Percentiles rank a stretch among this genome's conserved stretches.
Evolutionary conservation across 2,888 invertebrate species (phyloP).

Genomic region (Nezara viridula): DNA sequence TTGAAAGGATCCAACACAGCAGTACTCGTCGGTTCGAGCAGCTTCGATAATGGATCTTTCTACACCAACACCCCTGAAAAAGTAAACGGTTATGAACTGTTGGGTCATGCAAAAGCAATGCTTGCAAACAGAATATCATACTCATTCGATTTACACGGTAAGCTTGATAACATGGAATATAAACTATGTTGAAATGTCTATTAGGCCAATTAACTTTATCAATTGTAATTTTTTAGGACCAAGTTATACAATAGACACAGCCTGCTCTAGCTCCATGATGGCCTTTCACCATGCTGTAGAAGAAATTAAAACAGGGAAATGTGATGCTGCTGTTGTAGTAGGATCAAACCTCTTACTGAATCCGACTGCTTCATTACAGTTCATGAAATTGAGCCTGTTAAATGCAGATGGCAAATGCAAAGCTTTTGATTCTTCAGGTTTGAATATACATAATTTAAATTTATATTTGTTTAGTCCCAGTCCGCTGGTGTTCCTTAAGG

Average conservation of each 20-base stretch:
- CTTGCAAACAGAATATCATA: slow-evolving; percentile 97
- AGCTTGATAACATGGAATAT: not conserved
- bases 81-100: slow-evolving; percentile 89
- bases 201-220: not conserved
- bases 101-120: slow-evolving; percentile 96
- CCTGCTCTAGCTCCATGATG: slow-evolving; percentile 95
- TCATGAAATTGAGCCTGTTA: slow-evolving; percentile 94
- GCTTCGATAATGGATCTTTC: slow-evolving; percentile 89
- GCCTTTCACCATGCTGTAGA: slow-evolving; percentile 89
- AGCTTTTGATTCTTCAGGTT: slow-evolving; percentile 90
- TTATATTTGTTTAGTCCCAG: not conserved
- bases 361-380: slow-evolving; percentile 92
- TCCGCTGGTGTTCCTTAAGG: too few species aligned
- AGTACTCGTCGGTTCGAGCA: slow-evolving; percentile 93
- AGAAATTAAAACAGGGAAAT: slow-evolving; percentile 88
- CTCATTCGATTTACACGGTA: slow-evolving; percentile 80
- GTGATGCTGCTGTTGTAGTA: slow-evolving; percentile 95
- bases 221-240: slow-evolving; percentile 75
- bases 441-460: not conserved
- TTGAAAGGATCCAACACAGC: slow-evolving; percentile 91
- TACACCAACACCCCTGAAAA: slow-evolving; percentile 89
- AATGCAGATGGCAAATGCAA: slow-evolving; percentile 91
- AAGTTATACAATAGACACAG: slow-evolving; percentile 95
- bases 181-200: not conserved
- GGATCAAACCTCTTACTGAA: slow-evolving; percentile 91